Evolutionary conservation across 2,888 invertebrate species (phyloP), one percentile per base, ranked within the genome.

Genomic region (Syrista parreyssii): DNA sequence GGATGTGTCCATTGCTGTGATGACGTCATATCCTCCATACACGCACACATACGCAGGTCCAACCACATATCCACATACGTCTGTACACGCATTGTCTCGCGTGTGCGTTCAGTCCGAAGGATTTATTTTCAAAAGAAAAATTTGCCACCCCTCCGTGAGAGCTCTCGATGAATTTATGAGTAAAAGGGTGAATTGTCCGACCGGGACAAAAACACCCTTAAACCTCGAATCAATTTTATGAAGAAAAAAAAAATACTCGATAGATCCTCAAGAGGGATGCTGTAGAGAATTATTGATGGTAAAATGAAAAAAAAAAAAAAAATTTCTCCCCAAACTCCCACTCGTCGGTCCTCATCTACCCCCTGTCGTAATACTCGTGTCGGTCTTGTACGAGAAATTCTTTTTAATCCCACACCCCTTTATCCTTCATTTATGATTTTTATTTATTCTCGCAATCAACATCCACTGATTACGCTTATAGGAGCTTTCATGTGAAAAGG

Each of bases 251-350:
- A 15, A n/a, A 68, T 23, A 35, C 68, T 74, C 69, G 34, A 72
- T 11, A 15, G 55, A 79, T 74, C 33, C 34, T n/a, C 33, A 69
- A 32, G 78, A 69, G 73, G 68, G 78, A 74, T 40, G 76, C 75
- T 73, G 74, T 74, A 69, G 30, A 23, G 31, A 31, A 12, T 69
- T 69, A 4, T n/a, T n/a, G 71, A 3, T 15, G 3, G 11, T 6
- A 71, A 71, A 71, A 12, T n/a, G 0, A 68, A n/a, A n/a, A n/a
- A 69, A n/a, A 69, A 30, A 31, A 71, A 12, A 69, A 40, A 40
- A 40, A 40, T 4, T 36, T 36, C 12, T 36, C 0, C 12, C 1
- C 36, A 36, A 36, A 36, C 36, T 1, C 12, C 12, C 12, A 36
- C 4, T 36, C 12, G 12, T 6, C 6, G 15, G 15, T 40, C 4